These are phyloP conservation scores for Serinus canaria DNA, from an alignment of 2,113 vertebrate species.

Conservation along the genomic window DNA sequence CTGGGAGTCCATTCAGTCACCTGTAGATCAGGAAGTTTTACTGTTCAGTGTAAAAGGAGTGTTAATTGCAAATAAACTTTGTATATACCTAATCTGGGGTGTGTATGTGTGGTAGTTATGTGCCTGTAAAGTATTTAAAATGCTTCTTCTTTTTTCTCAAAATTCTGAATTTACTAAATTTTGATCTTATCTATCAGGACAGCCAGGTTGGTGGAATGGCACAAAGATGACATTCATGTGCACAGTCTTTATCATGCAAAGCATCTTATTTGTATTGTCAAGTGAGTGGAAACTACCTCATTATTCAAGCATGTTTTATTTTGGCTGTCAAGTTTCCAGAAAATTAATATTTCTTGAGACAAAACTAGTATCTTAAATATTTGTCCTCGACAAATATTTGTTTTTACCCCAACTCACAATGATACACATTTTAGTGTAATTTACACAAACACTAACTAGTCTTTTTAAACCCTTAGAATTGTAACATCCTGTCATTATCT, in stretches of 20 bases:
- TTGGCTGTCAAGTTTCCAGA: not conserved
- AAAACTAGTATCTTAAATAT: not conserved
- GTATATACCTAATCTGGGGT: fast-evolving
- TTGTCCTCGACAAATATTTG: too few relatives aligned
- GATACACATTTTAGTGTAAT: not conserved
- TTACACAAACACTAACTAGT: not conserved
- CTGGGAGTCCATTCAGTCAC: not conserved
- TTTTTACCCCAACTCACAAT: not conserved
- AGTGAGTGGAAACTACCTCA: not conserved
- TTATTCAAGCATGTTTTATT: not conserved
- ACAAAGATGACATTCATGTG: not conserved
- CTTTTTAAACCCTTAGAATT: not conserved
- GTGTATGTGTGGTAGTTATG: not conserved
- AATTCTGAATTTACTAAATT: not conserved
- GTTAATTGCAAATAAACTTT: not conserved
- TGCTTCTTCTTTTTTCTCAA: not conserved
- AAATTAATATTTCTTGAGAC: not conserved
- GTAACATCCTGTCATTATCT: not conserved
- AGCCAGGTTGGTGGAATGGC: not conserved
- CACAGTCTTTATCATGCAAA: not conserved
- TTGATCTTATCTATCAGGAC: fast-evolving
- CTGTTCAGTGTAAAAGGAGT: not conserved
- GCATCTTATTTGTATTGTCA: not conserved
- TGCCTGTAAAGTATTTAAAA: not conserved
- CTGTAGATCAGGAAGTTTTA: not conserved